phyloP scores from a whole-genome alignment of 1,140 invertebrate species.

The Cydia fagiglandana region DNA sequence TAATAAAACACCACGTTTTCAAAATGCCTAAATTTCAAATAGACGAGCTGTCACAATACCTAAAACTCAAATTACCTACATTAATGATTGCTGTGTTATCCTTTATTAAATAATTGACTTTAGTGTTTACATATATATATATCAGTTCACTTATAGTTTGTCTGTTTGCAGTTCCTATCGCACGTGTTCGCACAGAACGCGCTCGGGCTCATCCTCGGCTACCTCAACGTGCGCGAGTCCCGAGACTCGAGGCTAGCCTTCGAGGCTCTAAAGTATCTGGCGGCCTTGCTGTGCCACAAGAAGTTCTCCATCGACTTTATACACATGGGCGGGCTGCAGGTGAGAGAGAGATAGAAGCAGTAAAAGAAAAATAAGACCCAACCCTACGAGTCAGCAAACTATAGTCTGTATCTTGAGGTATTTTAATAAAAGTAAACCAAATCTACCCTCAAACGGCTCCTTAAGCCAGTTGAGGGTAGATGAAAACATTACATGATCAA shows the following conservation, averaged over 20 bases:
- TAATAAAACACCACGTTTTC: too few relatives aligned
- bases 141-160: constrained; percentile 7
- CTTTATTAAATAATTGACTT: too few relatives aligned
- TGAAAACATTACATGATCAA: too few relatives aligned
- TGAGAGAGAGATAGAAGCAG: background rate
- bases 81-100: too few relatives aligned
- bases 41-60: too few relatives aligned
- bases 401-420: too few relatives aligned
- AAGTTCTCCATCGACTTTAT: constrained; percentile 98
- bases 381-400: background rate
- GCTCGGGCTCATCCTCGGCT: constrained; percentile 92
- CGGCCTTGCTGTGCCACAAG: constrained; percentile 96
- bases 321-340: constrained; percentile 84
- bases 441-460: too few relatives aligned
- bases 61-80: too few relatives aligned
- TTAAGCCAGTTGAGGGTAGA: too few relatives aligned
- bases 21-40: too few relatives aligned
- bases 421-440: too few relatives aligned
- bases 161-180: constrained; percentile 86
- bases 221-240: constrained; percentile 93
- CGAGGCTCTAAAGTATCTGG: constrained; percentile 96
- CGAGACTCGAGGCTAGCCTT: constrained; percentile 95
- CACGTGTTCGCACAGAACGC: constrained; percentile 96
- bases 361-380: background rate
- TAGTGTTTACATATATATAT: background rate